Evolutionary conservation across 2,797 vertebrate genomes (phyloP).

Genomic region (Xiphophorus birchmanni): DNA sequence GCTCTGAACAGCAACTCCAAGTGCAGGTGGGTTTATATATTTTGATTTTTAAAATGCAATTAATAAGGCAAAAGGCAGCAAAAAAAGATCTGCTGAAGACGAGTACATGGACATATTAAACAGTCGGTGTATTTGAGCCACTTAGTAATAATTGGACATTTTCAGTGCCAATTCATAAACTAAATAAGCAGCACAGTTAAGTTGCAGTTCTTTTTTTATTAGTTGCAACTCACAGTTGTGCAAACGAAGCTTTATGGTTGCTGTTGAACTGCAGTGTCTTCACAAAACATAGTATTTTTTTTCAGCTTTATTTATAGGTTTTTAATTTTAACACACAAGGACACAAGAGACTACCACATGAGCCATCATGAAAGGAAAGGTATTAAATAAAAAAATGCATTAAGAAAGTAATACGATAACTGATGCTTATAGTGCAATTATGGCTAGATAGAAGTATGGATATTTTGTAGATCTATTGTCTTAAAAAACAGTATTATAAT

Average conservation of each 20-base stretch:
- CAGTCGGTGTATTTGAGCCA: not conserved
- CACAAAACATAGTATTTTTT: not conserved
- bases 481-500: too few species aligned
- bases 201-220: not conserved
- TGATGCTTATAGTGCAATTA: too few species aligned
- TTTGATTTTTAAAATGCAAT: not conserved
- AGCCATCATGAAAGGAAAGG: too few species aligned
- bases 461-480: too few species aligned
- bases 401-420: too few species aligned
- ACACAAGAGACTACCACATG: too few species aligned
- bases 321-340: too few species aligned
- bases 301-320: not conserved
- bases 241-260: not conserved
- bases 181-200: not conserved
- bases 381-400: too few species aligned
- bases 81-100: not conserved
- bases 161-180: not conserved
- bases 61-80: not conserved
- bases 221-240: not conserved
- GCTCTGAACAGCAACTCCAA: slow-evolving; percentile 93
- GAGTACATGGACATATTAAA: not conserved
- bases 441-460: too few species aligned
- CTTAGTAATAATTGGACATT: too few species aligned
- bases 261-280: not conserved
- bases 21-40: slow-evolving; percentile 85